Conservation (phyloP, 2,113 vertebrate species). For the Anser cygnoides region DNA sequence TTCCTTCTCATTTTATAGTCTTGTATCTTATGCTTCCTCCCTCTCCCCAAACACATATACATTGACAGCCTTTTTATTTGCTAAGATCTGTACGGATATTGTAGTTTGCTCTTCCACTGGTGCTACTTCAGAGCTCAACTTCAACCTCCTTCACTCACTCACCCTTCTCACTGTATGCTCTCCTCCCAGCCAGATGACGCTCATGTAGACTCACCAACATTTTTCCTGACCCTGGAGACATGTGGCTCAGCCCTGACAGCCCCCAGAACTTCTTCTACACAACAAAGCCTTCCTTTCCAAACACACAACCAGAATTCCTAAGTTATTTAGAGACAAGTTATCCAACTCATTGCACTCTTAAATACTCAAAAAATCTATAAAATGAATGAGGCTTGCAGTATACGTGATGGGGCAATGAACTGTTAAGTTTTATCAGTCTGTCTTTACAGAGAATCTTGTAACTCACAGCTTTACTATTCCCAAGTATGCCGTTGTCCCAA, state of each 20-base stretch:
- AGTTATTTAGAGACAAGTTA: background rate
- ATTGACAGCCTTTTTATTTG: background rate
- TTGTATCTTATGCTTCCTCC: background rate
- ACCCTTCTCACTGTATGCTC: background rate
- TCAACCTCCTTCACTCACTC: background rate
- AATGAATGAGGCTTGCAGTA: background rate
- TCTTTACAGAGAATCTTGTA: background rate
- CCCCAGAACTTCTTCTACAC: background rate
- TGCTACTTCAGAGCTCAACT: background rate
- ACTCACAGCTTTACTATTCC: background rate
- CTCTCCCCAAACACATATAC: rapidly evolving
- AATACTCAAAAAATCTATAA: background rate
- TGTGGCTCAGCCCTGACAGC: background rate
- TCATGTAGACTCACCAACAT: background rate
- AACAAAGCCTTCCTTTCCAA: background rate
- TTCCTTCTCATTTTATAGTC: background rate
- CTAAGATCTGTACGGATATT: background rate
- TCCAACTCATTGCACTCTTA: background rate
- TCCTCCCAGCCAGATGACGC: background rate
- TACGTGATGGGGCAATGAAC: background rate
- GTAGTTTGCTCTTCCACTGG: background rate
- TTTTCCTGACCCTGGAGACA: background rate
- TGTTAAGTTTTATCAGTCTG: background rate
- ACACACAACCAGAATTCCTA: background rate
- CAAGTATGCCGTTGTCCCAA: background rate